Evolutionary conservation across 2,113 vertebrate species (phyloP).

Genomic region (Tragelaphus imberbis): DNA sequence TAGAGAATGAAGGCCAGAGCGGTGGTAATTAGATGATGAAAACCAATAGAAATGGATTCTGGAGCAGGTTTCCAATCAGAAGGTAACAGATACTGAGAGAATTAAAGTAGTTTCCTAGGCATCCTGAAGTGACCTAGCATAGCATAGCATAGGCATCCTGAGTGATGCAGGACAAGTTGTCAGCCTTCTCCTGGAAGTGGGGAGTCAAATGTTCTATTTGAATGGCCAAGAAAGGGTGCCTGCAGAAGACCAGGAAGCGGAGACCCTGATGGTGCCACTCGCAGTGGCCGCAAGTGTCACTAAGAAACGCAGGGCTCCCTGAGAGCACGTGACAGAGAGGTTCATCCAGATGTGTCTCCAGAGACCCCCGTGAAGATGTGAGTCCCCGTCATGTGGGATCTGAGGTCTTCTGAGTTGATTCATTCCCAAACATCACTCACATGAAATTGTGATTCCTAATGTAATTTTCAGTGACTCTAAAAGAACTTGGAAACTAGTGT

Average conservation of each 20-base stretch:
- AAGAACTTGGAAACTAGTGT: not conserved
- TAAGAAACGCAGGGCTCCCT: not conserved
- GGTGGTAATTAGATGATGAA: not conserved
- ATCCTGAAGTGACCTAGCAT: not conserved
- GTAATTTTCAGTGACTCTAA: not conserved
- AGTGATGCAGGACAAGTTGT: not conserved
- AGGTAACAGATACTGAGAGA: not conserved
- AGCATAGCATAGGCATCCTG: not conserved
- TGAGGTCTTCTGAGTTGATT: not conserved
- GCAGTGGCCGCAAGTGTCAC: not conserved
- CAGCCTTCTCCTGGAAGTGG: not conserved
- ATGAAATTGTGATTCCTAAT: not conserved
- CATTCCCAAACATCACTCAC: not conserved
- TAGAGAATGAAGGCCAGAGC: not conserved
- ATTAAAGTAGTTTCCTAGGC: not conserved
- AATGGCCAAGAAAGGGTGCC: not conserved
- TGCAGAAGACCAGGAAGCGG: not conserved
- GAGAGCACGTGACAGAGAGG: accelerated
- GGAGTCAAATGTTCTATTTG: not conserved
- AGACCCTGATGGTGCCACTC: not conserved
- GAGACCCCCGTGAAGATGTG: not conserved
- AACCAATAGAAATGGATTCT: not conserved
- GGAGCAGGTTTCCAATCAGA: not conserved
- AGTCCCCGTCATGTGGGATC: not conserved
- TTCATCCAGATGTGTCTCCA: not conserved